Evolutionary conservation across 2,113 vertebrate genomes (phyloP).

Genomic region (Diadophis punctatus): DNA sequence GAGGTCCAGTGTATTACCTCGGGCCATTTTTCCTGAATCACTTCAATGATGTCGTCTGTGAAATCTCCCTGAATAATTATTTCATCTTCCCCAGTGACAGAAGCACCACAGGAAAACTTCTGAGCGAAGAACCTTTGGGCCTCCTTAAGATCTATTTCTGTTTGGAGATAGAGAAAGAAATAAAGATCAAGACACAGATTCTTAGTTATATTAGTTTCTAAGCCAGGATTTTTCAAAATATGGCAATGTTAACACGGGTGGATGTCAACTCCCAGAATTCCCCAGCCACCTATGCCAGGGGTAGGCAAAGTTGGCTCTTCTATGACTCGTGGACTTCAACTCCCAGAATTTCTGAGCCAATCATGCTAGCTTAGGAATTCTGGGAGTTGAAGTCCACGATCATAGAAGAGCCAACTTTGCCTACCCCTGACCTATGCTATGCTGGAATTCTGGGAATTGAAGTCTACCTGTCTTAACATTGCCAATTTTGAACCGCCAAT

Average conservation of each 20-base stretch:
- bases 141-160: conserved; percentile 98
- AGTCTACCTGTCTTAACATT: neutral
- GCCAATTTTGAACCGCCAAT: neutral
- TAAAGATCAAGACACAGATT: neutral
- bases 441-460: neutral
- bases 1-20: conserved; percentile 71
- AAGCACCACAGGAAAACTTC: conserved; percentile 98
- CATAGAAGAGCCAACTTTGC: too few relatives aligned
- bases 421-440: too few relatives aligned
- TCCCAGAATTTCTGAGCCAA: too few relatives aligned
- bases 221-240: neutral
- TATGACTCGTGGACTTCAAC: too few relatives aligned
- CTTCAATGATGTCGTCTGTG: conserved; percentile 97
- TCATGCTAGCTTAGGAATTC: too few relatives aligned
- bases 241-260: neutral
- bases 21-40: conserved; percentile 98
- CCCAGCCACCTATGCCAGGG: too few relatives aligned
- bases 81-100: conserved; percentile 96
- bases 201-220: neutral
- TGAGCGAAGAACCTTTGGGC: conserved; percentile 99
- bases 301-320: too few relatives aligned
- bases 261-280: too few relatives aligned
- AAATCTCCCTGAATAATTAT: conserved; percentile 99
- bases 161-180: conserved; percentile 15
- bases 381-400: too few relatives aligned